Evolutionary conservation across 1,140 invertebrate species (phyloP).

Genomic region (Anoplophora glabripennis): DNA sequence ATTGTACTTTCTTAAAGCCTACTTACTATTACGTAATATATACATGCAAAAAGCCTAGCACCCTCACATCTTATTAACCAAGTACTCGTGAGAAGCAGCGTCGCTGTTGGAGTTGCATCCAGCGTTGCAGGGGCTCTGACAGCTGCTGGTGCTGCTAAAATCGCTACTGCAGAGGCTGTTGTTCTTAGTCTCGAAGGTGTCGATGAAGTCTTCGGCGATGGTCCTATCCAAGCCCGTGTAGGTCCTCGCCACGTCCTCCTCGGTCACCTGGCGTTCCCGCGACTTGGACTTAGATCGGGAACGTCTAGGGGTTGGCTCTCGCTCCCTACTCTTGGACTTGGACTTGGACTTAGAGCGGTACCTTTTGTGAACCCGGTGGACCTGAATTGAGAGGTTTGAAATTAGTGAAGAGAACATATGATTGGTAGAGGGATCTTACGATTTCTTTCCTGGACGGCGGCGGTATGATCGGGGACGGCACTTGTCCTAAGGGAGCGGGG

Average conservation of each 20-base stretch:
- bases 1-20: too few species aligned
- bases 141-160: constrained; percentile 31
- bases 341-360: constrained; percentile 27
- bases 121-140: constrained; percentile 26
- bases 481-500: constrained; percentile 42
- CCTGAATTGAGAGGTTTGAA: background rate
- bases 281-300: constrained; percentile 32
- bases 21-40: too few species aligned
- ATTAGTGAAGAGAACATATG: background rate
- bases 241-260: constrained; percentile 57
- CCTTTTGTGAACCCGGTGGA: constrained; percentile 5
- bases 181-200: constrained; percentile 56
- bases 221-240: constrained; percentile 62
- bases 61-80: constrained; percentile 23
- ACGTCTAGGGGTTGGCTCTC: constrained; percentile 26
- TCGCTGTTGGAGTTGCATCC: constrained; percentile 35
- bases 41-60: too few species aligned
- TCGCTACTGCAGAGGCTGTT: constrained; percentile 42
- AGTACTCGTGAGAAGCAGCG: constrained; percentile 34
- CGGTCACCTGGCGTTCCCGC: constrained; percentile 43
- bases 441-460: constrained; percentile 29
- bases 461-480: constrained; percentile 44
- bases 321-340: constrained; percentile 18
- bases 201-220: constrained; percentile 65
- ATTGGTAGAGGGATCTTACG: constrained; percentile 6